These are phyloP conservation scores for Chionodraco myersi DNA, from an alignment of 2,113 vertebrate species.

Conservation along the genomic window DNA sequence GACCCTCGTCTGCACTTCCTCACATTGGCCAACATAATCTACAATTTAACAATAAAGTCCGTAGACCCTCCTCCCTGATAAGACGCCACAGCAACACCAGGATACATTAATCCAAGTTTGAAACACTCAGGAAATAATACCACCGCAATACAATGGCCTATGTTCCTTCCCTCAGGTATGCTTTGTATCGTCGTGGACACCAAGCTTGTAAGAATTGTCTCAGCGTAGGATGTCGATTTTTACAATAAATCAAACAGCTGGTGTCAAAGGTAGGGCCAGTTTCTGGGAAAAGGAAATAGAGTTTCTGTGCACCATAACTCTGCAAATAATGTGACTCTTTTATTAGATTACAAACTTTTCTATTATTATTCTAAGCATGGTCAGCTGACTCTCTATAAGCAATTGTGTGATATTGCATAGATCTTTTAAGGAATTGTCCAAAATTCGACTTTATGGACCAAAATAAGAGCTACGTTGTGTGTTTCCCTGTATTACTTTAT, in stretches of 20 bases:
- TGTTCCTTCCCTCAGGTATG: conserved; percentile 72
- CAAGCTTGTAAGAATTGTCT: conserved; percentile 29
- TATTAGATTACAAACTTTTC: not conserved
- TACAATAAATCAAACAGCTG: conserved; percentile 15
- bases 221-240: conserved; percentile 8
- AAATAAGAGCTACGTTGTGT: not conserved
- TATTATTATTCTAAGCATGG: not conserved
- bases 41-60: conserved; percentile 58
- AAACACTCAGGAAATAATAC: conserved; percentile 85
- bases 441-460: not conserved
- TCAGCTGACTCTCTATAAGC: not conserved
- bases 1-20: conserved; percentile 64
- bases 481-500: not conserved
- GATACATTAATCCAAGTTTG: conserved; percentile 80
- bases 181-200: conserved; percentile 31
- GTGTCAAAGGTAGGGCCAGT: conserved; percentile 26
- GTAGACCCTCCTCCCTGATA: conserved; percentile 57
- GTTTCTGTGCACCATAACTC: conserved; percentile 1
- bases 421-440: not conserved
- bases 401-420: not conserved
- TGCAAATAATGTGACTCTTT: not conserved
- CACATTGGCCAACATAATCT: conserved; percentile 54
- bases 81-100: conserved; percentile 75
- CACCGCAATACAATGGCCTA: conserved; percentile 81
- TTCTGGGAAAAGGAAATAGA: conserved; percentile 54